Evolutionary conservation across 2,113 vertebrate genomes (phyloP).

Genomic region (Poeciliopsis occidentalis): DNA sequence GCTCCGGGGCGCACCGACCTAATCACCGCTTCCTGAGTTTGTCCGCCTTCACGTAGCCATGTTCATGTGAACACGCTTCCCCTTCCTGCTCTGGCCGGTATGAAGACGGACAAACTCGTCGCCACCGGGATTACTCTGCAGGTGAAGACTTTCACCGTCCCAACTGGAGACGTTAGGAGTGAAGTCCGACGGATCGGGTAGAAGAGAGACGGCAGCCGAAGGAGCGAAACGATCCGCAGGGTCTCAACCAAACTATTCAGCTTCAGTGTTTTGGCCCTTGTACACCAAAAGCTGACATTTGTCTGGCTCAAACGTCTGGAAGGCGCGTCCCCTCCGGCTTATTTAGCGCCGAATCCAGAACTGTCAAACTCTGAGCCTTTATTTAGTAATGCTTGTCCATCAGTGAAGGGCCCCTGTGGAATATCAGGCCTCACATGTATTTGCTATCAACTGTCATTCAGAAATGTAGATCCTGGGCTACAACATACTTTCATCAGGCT

Average conservation of each 20-base stretch:
- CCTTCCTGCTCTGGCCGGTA: background rate
- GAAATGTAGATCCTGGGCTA: background rate
- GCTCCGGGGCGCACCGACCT: constrained; percentile 65
- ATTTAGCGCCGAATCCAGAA: background rate
- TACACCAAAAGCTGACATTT: background rate
- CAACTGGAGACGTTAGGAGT: constrained; percentile 40
- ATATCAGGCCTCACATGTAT: too few species aligned
- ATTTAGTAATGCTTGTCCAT: background rate
- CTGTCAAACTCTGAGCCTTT: too few species aligned
- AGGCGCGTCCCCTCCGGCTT: background rate
- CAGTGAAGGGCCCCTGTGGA: background rate
- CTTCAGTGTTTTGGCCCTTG: background rate
- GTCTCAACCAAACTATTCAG: too few species aligned
- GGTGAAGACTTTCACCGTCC: constrained; percentile 20
- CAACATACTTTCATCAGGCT: background rate
- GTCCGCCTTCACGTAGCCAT: constrained; percentile 36
- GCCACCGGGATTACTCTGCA: too few species aligned
- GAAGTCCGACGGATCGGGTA: constrained; percentile 47
- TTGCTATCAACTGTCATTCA: background rate
- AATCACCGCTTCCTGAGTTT: constrained; percentile 70
- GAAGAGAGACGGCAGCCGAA: constrained; percentile 36
- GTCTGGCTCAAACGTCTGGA: background rate
- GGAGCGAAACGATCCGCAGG: too few species aligned
- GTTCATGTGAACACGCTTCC: constrained; percentile 13
- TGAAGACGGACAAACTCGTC: too few species aligned